Percentiles rank a stretch among this genome's conserved stretches.
phyloP scores from a whole-genome alignment of 2,888 invertebrate species.

The Uloborus plumipes region DNA sequence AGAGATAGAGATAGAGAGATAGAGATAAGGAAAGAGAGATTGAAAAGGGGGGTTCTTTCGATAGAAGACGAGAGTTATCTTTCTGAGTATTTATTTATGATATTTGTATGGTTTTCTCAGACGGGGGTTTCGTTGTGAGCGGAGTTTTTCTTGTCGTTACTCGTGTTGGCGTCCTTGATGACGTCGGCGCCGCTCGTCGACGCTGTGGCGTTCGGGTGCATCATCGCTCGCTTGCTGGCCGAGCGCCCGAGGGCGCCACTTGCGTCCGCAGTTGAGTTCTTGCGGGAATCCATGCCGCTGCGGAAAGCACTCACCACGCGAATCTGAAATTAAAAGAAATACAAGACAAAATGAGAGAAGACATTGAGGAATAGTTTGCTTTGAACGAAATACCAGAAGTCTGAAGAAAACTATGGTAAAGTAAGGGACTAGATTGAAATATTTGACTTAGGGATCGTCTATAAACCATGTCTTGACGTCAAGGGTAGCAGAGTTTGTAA shows the following conservation, averaged over 20 bases:
- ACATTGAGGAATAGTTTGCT: not conserved
- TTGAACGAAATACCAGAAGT: no score
- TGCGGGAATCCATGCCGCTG: slow-evolving; percentile 97
- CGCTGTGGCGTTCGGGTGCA: slow-evolving; percentile 54
- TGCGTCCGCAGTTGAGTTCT: slow-evolving; percentile 80
- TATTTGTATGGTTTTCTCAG: slow-evolving; percentile 20
- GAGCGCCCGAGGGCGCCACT: slow-evolving; percentile 58
- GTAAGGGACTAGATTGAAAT: no score
- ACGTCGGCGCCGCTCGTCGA: slow-evolving; percentile 58
- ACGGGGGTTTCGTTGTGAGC: slow-evolving; percentile 65
- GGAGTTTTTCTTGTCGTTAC: slow-evolving; percentile 61
- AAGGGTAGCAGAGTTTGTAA: no score
- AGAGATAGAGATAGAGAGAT: slow-evolving; percentile 38
- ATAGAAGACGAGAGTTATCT: not conserved
- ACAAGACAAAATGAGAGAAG: not conserved
- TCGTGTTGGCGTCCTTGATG: slow-evolving; percentile 57
- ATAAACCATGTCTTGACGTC: no score
- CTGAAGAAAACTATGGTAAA: no score
- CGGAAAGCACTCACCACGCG: slow-evolving; percentile 99
- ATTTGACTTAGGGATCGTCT: no score
- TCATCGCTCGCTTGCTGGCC: slow-evolving; percentile 43
- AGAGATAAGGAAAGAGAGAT: slow-evolving; percentile 18
- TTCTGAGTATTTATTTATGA: no score
- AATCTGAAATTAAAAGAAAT: slow-evolving; percentile 80
- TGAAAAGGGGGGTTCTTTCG: slow-evolving; percentile 12